phyloP scores from a whole-genome alignment of 1,140 invertebrate species.

The Ceratoteleas bidentatus region DNA sequence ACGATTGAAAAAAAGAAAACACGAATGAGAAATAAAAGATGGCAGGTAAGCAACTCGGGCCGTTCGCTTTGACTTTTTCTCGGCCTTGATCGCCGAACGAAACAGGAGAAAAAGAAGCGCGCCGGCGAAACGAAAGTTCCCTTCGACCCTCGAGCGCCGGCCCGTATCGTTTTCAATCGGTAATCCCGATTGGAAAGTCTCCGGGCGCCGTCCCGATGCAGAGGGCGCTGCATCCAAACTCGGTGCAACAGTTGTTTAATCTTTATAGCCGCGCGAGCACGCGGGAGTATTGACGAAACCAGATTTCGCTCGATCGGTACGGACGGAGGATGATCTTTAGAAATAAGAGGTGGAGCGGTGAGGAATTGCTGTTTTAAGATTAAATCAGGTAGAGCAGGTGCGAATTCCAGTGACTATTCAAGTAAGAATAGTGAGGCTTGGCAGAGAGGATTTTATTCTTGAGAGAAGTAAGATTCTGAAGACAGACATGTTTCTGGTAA shows the following conservation, averaged over 20 bases:
- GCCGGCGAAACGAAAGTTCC: slow-evolving; percentile 57
- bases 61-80: slow-evolving; percentile 68
- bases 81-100: slow-evolving; percentile 69
- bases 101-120: slow-evolving; percentile 55
- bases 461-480: too few species aligned
- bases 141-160: slow-evolving; percentile 31
- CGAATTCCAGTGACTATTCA: too few species aligned
- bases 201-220: slow-evolving; percentile 34
- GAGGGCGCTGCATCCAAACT: slow-evolving; percentile 26
- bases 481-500: too few species aligned
- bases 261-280: slow-evolving; percentile 30
- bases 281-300: neutral
- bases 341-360: too few species aligned
- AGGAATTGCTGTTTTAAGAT: too few species aligned
- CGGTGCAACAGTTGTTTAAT: slow-evolving; percentile 58
- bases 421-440: too few species aligned
- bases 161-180: slow-evolving; percentile 62
- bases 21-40: slow-evolving; percentile 17
- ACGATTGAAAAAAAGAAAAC: neutral
- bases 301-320: neutral
- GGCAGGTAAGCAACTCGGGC: slow-evolving; percentile 19
- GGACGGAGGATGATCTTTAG: neutral
- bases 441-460: too few species aligned
- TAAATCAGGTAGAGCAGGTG: too few species aligned
- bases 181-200: slow-evolving; percentile 61